Base-by-base conservation (phyloP, 2,797 vertebrate genomes). In the Parambassis ranga region DNA sequence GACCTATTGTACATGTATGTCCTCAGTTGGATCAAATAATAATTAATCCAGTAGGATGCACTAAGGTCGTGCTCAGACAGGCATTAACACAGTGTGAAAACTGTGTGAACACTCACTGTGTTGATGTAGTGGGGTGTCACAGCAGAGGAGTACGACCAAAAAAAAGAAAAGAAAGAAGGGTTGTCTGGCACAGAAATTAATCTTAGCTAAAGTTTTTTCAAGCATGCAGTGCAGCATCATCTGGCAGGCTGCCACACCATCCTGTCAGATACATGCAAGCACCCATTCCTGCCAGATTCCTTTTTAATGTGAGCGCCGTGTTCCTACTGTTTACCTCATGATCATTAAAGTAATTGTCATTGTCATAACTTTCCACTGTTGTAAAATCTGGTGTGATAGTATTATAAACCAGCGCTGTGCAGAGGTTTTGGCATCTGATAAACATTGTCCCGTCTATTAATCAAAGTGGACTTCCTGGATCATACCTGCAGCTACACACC, bases 401-500 rank as follows among this genome's bases (percentile, higher is more conserved):
- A 13, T 42, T 35, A 19, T 26, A 52, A 66, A 60, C 19, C 2
- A 2, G n/a, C n/a, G n/a, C 4, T 10, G 16, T 19, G 14, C n/a
- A 10, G 39, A 0, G 18, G 18, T 16, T 57, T 56, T n/a, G 27
- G 22, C 5, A 11, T 42, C 28, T 38, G 38, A 62, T 33, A 50
- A 44, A 15, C 10, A 8, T 9, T 42, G 15, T 35, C 42, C 31
- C 8, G 43, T 47, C 55, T 23, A 35, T 65, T 28, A 20, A 73
- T 78, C 26, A 49, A 24, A 22, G 5, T 19, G 35, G 35, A 67
- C 35, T 35, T 51, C 13, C 47, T 65, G 55, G 10, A 33, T 37
- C 7, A 7, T 19, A 69, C 46, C 16, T 56, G 56, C 24, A 53
- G 49, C 24, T 11, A 16, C 26, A 10, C 7, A 11, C 14, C 46